A percentile compares a stretch with the other conserved stretches of the same genome.
These are phyloP conservation scores for Tridacna crocea DNA, from an alignment of 2,888 invertebrate species.

Conservation along the genomic window DNA sequence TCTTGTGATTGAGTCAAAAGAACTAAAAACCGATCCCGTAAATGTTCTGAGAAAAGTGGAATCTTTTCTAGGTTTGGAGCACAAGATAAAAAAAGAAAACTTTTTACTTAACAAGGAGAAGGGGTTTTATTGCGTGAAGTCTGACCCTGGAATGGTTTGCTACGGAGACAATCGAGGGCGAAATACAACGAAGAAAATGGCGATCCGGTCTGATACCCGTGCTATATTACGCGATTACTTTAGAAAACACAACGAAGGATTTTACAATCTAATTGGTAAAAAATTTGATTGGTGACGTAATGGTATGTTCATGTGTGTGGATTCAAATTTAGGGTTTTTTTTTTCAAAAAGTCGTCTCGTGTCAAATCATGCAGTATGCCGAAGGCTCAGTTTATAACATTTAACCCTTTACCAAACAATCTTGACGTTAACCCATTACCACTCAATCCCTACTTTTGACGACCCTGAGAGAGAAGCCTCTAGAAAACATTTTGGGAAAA, in stretches of 20 bases:
- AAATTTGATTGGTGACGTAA: constrained; percentile 27
- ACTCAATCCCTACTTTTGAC: neutral
- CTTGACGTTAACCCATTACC: neutral
- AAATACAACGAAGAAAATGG: neutral
- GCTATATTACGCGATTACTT: constrained; percentile 10
- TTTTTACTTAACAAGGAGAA: constrained; percentile 91
- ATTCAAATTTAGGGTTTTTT: too few relatives aligned
- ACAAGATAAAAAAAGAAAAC: constrained; percentile 87
- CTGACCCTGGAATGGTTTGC: neutral
- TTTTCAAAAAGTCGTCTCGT: too few relatives aligned
- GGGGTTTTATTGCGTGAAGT: constrained; percentile 25
- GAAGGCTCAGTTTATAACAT: neutral
- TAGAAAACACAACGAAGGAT: constrained; percentile 26
- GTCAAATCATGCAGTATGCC: too few relatives aligned
- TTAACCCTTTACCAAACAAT: constrained; percentile 10
- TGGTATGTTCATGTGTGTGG: neutral
- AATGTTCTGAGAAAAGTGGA: constrained; percentile 58
- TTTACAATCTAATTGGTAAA: constrained; percentile 28
- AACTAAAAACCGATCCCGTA: constrained; percentile 16
- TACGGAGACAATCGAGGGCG: constrained; percentile 19
- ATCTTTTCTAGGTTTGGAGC: constrained; percentile 70
- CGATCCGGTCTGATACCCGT: neutral
- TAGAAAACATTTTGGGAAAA: neutral
- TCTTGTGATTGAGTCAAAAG: constrained; percentile 30
- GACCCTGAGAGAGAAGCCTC: neutral